Evolutionary conservation across 2,888 invertebrate species (phyloP), one percentile per base, ranked within the genome.

Genomic region (Timema cristinae): DNA sequence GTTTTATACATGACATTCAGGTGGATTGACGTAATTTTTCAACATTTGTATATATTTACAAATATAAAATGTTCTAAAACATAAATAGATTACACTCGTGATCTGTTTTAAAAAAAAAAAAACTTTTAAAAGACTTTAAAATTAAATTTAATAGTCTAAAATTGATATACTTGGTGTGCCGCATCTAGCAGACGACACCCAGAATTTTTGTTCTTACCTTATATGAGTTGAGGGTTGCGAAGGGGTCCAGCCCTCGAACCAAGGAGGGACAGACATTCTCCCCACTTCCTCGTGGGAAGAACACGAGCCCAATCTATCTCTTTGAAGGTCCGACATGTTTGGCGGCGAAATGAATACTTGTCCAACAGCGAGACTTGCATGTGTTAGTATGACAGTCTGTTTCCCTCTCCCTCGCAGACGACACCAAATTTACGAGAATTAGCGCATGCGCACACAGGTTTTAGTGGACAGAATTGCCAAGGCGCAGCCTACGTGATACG

Each of bases 161-260:
- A 32, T 32, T 32, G 32, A 32, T 32, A 1, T 32, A 32, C 32
- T 32, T 32, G n/a, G n/a, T n/a, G 32, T 32, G 32, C 32, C 4
- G 32, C 32, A 32, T 32, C 32, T 32, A 32, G 32, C 32, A 32
- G 32, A 32, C 32, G 32, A 32, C 32, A 32, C 32, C 1, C 32
- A 32, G 32, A 32, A 32, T 32, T 32, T 32, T 32, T 32, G 32
- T 32, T 32, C 79, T 77, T 81, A 91, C 91, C 90, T 91, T 91
- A 81, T 91, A n/a, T 91, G 10, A 90, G 84, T 72, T 88, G 86
- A 4, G 91, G 89, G 79, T 89, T 86, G 74, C 87, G 85, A 66
- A 91, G 84, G 75, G 87, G 81, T 91, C 91, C 75, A 91, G 84
- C 72, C 91, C 91, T 71, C 88, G 85, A 71, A 88, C 80, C 72